A percentile compares a stretch with the other conserved stretches of the same genome.
Evolutionary conservation across 2,888 invertebrate genomes (phyloP).

Genomic region (Gymnosoma rotundatum): DNA sequence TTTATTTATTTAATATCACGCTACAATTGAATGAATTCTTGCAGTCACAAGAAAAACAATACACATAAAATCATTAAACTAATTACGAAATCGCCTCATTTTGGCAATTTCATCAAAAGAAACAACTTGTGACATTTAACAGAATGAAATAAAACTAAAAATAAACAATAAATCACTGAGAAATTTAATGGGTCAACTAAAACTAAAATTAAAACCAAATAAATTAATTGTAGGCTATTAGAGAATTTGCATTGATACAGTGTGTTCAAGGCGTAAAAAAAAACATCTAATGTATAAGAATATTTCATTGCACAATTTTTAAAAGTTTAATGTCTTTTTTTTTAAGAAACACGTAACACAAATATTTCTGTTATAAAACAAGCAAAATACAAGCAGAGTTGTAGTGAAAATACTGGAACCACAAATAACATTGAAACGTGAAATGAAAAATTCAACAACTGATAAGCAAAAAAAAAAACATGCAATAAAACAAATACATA

Average conservation of each 20-base stretch:
- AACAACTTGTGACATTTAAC: slow-evolving; percentile 58
- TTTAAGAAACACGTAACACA: slow-evolving; percentile 29
- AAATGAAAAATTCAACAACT: slow-evolving; percentile 4
- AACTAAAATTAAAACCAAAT: slow-evolving; percentile 29
- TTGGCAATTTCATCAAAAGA: slow-evolving; percentile 38
- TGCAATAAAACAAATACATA: slow-evolving; percentile 41
- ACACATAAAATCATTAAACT: slow-evolving; percentile 21
- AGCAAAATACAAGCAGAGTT: background rate
- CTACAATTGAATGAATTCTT: slow-evolving; percentile 15
- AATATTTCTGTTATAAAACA: slow-evolving; percentile 1
- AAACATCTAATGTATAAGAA: background rate
- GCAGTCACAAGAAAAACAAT: background rate
- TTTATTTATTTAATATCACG: slow-evolving; percentile 17
- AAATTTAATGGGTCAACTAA: slow-evolving; percentile 58
- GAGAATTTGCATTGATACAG: too few relatives aligned
- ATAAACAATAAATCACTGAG: slow-evolving; percentile 48
- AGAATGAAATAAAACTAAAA: slow-evolving; percentile 42
- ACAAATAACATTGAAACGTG: slow-evolving; percentile 52
- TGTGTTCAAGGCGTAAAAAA: background rate
- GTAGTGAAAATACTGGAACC: background rate
- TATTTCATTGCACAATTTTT: slow-evolving; percentile 30
- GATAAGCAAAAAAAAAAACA: slow-evolving; percentile 45
- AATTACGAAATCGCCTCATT: slow-evolving; percentile 40
- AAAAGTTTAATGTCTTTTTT: slow-evolving; percentile 54
- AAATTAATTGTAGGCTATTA: background rate